Base-by-base conservation (phyloP, 2,797 vertebrate species). In the Oreortyx pictus region DNA sequence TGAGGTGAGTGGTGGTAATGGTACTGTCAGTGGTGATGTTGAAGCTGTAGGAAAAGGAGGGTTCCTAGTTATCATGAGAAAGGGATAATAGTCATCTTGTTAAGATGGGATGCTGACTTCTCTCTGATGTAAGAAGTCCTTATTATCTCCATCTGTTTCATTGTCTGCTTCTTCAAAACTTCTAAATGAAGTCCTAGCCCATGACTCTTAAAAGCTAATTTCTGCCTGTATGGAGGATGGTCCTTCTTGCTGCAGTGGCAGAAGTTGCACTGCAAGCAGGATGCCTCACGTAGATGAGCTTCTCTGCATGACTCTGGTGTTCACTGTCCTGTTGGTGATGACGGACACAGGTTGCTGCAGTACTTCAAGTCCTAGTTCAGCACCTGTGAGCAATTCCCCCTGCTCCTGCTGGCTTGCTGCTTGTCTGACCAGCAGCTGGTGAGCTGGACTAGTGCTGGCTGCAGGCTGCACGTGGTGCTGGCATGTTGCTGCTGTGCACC, bases 291-390 rank as follows among this genome's bases (percentile, higher is more conserved):
- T 24, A 49, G 31, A 14, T 9, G 7, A 50, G 6, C 50, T 89
- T 81, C 11, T 68, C 23, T 3, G 4, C 20, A 11, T 67, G 73
- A 49, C 72, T 77, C 65, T 93, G 68, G 52, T 61, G 67, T 82
- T 78, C 41, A 24, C 71, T 65, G 52, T 29, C 29, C 54, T 14
- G 9, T 61, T 82, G 27, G 10, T 1, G n/a, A 64, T 67, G 57
- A 61, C 66, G 76, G 75, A 8, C 85, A 65, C 37, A 68, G 76
- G 59, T 81, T 80, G 56, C 0, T 7, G 47, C 46, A 72, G 49
- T 92, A 72, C 72, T 91, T 89, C 88, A 92, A 60, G 82, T 88
- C 70, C 73, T 86, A 79, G 80, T 43, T 43, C 59, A 81, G 72
- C 50, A 83, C 23, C 22, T 7, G 37, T 80, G 92, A 82, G 68